A percentile compares a stretch with the other conserved stretches of the same genome.
phyloP scores from a whole-genome alignment of 30 jellyfish, hydroid and myxozoan genomes.

The Hydra vulgaris region DNA sequence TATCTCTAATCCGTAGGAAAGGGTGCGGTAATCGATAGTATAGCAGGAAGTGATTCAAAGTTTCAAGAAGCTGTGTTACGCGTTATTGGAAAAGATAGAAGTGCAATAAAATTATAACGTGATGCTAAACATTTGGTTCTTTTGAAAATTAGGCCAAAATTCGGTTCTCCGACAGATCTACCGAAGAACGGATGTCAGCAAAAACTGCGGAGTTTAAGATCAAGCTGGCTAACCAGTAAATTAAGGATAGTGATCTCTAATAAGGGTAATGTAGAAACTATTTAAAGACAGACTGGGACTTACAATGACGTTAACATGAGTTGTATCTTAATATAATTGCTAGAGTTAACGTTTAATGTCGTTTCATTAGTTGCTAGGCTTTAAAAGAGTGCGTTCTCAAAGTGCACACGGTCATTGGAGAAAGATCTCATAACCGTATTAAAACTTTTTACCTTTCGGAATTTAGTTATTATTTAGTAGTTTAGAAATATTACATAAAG shows the following conservation, averaged over 20 bases:
- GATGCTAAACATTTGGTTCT: background rate
- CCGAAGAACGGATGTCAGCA: background rate
- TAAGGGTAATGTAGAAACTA: background rate
- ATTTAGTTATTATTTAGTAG: too few relatives aligned
- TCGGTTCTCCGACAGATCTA: background rate
- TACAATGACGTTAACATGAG: too few relatives aligned
- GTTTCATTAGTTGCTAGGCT: too few relatives aligned
- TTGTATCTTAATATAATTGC: too few relatives aligned
- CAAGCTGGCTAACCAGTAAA: background rate
- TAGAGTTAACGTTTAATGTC: too few relatives aligned
- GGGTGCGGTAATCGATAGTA: background rate
- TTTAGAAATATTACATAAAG: too few relatives aligned
- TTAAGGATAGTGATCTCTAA: background rate
- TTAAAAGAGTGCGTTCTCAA: too few relatives aligned
- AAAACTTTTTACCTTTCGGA: too few relatives aligned
- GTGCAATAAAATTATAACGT: background rate
- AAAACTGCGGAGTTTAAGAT: background rate
- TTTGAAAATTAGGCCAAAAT: background rate
- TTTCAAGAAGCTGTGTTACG: background rate
- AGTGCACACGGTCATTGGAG: too few relatives aligned
- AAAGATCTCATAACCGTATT: too few relatives aligned
- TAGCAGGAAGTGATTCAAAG: background rate
- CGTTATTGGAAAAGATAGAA: background rate
- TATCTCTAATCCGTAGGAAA: background rate
- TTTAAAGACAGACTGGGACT: background rate